Evolutionary conservation across 2,113 vertebrate genomes (phyloP).

Genomic region (Callipepla californica): DNA sequence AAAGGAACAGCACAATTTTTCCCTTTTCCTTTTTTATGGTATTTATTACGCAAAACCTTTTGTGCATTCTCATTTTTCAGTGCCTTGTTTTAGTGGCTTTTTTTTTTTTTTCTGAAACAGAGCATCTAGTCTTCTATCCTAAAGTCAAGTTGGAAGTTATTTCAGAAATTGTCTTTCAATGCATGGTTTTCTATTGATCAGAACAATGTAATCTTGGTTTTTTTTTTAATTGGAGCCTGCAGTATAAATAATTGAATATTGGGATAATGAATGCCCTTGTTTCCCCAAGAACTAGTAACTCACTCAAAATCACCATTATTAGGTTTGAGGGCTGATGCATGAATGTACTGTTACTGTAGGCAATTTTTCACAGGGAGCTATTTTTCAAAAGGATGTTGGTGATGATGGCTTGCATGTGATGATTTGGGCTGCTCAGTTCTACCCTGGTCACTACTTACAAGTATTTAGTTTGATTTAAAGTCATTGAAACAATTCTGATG

Average conservation of each 20-base stretch:
- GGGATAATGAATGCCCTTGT: background rate
- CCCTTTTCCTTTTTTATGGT: background rate
- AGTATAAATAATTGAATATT: background rate
- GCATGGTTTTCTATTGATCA: background rate
- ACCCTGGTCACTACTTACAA: background rate
- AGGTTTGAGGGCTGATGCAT: background rate
- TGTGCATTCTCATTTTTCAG: background rate
- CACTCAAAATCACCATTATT: background rate
- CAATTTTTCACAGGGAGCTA: background rate
- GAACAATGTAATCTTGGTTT: conserved; percentile 50
- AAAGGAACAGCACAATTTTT: background rate
- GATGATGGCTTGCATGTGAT: background rate
- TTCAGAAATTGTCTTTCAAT: background rate
- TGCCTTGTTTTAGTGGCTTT: background rate
- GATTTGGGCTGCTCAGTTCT: background rate
- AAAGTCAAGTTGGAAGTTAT: background rate
- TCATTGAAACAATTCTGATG: background rate
- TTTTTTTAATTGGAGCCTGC: background rate
- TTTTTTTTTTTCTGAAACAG: background rate
- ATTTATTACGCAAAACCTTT: background rate
- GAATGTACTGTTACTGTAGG: background rate
- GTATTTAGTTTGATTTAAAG: background rate
- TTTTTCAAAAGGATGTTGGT: background rate
- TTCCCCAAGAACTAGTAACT: background rate
- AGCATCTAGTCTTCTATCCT: background rate